Evolutionary conservation across 2,797 vertebrate species (phyloP).

Genomic region (Eidolon dupreanum): DNA sequence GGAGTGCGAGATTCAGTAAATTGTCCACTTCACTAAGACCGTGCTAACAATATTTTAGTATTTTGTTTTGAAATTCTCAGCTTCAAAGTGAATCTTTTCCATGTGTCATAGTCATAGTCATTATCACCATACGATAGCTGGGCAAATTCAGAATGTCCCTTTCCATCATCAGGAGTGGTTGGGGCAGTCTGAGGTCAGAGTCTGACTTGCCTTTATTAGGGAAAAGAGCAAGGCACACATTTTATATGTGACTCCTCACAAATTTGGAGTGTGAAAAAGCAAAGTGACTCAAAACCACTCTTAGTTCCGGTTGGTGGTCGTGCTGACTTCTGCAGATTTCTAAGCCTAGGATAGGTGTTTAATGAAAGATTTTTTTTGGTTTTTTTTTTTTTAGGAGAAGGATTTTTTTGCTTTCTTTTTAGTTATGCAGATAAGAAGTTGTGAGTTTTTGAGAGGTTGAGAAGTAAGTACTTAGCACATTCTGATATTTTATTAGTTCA

Average conservation of each 20-base stretch:
- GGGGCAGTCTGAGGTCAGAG: not conserved
- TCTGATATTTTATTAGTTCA: not conserved
- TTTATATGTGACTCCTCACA: not conserved
- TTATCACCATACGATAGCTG: not conserved
- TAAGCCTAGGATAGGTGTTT: not conserved
- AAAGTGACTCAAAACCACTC: not conserved
- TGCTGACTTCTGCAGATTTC: not conserved
- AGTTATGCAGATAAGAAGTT: not conserved
- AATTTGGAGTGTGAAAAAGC: not conserved
- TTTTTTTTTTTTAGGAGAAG: not conserved
- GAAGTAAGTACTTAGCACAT: not conserved
- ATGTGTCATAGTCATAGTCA: not conserved
- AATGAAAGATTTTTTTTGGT: not conserved
- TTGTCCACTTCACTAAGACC: not conserved
- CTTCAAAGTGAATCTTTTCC: not conserved
- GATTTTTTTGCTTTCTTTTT: not conserved
- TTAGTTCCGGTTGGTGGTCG: not conserved
- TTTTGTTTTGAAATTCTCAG: slow-evolving; percentile 11
- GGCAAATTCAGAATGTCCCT: not conserved
- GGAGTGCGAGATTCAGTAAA: not conserved
- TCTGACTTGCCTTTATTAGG: not conserved
- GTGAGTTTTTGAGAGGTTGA: not conserved
- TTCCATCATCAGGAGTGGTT: not conserved
- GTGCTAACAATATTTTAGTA: not conserved
- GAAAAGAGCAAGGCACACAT: not conserved